Evolutionary conservation across 2,797 vertebrate species (phyloP).

Genomic region (Remorina albescens): DNA sequence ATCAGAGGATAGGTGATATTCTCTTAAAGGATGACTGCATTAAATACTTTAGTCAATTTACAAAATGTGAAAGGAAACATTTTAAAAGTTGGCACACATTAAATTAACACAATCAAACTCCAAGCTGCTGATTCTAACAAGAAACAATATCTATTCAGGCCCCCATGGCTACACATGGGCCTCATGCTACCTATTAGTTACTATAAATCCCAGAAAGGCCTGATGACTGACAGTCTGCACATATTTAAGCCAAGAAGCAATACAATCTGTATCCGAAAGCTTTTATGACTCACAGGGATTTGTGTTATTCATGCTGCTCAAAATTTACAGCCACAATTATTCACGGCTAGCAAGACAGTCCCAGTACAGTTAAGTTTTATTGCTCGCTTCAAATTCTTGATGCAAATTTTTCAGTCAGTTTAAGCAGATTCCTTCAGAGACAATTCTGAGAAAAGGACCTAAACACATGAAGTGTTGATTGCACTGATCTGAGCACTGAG

Average conservation of each 20-base stretch:
- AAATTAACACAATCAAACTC: background rate
- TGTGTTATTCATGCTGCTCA: slow-evolving; percentile 75
- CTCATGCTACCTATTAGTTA: slow-evolving; percentile 46
- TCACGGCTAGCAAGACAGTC: slow-evolving; percentile 74
- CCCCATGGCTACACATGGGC: slow-evolving; percentile 16
- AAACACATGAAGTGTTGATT: slow-evolving; percentile 47
- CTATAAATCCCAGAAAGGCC: slow-evolving; percentile 40
- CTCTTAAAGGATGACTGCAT: background rate
- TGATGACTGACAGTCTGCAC: slow-evolving; percentile 53
- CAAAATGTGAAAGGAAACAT: background rate
- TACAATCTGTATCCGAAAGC: slow-evolving; percentile 85
- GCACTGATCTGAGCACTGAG: no score
- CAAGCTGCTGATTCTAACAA: background rate
- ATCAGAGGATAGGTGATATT: background rate
- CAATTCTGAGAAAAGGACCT: slow-evolving; percentile 73
- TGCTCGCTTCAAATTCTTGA: slow-evolving; percentile 69
- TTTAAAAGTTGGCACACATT: background rate
- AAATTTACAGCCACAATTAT: slow-evolving; percentile 84
- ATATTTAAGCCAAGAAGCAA: slow-evolving; percentile 73
- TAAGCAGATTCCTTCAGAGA: slow-evolving; percentile 80
- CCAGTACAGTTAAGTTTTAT: slow-evolving; percentile 75
- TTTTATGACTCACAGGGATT: slow-evolving; percentile 79
- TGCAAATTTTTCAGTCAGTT: slow-evolving; percentile 76
- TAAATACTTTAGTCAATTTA: slow-evolving; percentile 11
- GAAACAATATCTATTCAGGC: slow-evolving; percentile 19